Base-by-base conservation (phyloP, 2,113 vertebrate species). In the Arizona elegans region DNA sequence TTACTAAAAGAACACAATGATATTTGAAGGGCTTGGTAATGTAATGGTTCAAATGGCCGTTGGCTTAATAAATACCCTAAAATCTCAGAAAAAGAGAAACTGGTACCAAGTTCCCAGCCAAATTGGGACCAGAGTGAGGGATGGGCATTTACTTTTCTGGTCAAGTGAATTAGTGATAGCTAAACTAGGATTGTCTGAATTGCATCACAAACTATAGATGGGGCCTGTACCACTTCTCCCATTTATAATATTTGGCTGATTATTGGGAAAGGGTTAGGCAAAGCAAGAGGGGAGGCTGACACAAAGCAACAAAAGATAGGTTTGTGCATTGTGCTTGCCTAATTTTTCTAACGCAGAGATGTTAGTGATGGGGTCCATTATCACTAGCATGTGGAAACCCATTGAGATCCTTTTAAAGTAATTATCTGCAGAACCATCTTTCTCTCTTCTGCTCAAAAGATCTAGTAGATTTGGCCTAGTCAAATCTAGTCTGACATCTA, bases 271-370 rank as follows among this genome's bases (percentile, higher is more conserved):
- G 3, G 26, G 91, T 92, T 91, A 86, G 88, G 43, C 88, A 26
- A 92, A 96, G 47, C n/a, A 54, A 23, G 89, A 89, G 65, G 4
- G 0, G 0, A 50, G 92, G 29, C 56, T 70, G 92, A 92, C 11
- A 50, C 17, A 94, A 93, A 55, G 89, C 50, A 94, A 70, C 58
- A 33, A 85, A 55, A 59, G 81, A n/a, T 90, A 90, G 58, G 65
- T 10, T 87, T 88, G 91, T 58, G 38, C 6, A n/a, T 88, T 50
- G 92, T 92, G 12, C 53, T n/a, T 47, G 89, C 89, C 88, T 90
- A 17, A 1, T 54, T 23, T 5, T 15, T 43, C 58, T 92, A 52
- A 75, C 85, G 43, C 24, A 85, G 26, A 24, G 26, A 19, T 88
- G n/a, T 38, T 24, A 43, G 23, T 50, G 58, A 24, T 59, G 21